phyloP scores from a whole-genome alignment of 2,797 vertebrate genomes.

The Knipowitschia caucasica region DNA sequence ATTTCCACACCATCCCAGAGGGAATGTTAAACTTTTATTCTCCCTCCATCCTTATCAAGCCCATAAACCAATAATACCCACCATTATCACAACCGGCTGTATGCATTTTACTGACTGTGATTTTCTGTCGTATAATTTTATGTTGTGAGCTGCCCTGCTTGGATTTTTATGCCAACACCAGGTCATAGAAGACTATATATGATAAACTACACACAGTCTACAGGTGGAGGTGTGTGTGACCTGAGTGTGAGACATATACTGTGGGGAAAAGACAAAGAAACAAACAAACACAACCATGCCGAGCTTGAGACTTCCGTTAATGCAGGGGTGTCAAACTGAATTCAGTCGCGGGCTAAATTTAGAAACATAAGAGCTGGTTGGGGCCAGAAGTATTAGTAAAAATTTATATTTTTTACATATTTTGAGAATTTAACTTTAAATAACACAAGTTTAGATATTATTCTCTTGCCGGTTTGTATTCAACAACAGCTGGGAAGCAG shows the following conservation, averaged over 20 bases:
- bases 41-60: conserved; percentile 1
- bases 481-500: no score
- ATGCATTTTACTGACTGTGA: neutral
- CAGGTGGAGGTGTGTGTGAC: conserved; percentile 1
- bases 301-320: no score
- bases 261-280: neutral
- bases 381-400: no score
- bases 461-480: no score
- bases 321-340: no score
- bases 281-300: no score
- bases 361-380: no score
- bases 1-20: conserved; percentile 2
- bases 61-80: conserved; percentile 2
- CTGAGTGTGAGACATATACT: neutral
- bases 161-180: neutral
- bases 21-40: conserved; percentile 24
- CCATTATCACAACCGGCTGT: neutral
- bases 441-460: no score
- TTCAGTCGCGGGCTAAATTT: no score
- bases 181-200: neutral
- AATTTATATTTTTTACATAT: no score
- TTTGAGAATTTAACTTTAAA: no score
- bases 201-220: conserved; percentile 3
- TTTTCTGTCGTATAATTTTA: neutral
- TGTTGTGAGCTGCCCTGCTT: neutral